Evolutionary conservation across 92 coral and sea anemone genomes (phyloP), one percentile per base, ranked within the genome.

Genomic region (Palythoa caribaeorum): DNA sequence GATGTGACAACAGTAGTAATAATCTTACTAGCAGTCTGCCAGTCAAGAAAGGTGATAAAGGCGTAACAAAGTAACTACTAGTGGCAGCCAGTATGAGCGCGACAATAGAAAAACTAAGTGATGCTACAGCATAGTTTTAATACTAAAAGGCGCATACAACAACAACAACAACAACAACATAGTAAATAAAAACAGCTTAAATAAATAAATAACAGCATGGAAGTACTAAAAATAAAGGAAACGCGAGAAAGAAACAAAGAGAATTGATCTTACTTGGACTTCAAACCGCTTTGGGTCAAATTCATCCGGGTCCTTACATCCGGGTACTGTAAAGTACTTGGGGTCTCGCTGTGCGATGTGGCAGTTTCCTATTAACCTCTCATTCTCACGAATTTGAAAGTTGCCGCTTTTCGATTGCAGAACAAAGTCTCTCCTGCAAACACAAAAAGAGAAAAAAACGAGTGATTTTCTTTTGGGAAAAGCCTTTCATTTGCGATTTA

Each of bases 311-410:
- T 87, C 84, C 83, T 92, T 91, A 87, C 93, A 84, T 17, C 96
- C 96, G 13, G 92, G 86, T 2, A 90, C 93, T 35, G 85, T 73
- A 86, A 92, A 94, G 71, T 90, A 93, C 2, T 72, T 77, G 16
- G 91, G 93, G 79, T 95, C 98, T 79, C 98, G 85, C 91, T 95
- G 98, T 1, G 98, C 98, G 19, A 93, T 71, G 86, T 95, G 98
- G 73, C 98, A 95, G 60, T 84, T 93, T 7, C 93, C 96, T 9
- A 95, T 88, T 21, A 95, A 9, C 70, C 89, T 87, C 47, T 95
- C 94, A 12, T 94, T 93, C 68, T 91, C 73, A 9, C 65, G 86
- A 52, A 95, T 88, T 51, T 94, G 87, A 87, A 83, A 95, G 44
- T 88, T 91, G 28, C 96, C 96, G 71, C 93, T 83, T 38, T 76